Base-by-base conservation (phyloP, 1,140 invertebrate genomes). In the Ylistrum balloti region DNA sequence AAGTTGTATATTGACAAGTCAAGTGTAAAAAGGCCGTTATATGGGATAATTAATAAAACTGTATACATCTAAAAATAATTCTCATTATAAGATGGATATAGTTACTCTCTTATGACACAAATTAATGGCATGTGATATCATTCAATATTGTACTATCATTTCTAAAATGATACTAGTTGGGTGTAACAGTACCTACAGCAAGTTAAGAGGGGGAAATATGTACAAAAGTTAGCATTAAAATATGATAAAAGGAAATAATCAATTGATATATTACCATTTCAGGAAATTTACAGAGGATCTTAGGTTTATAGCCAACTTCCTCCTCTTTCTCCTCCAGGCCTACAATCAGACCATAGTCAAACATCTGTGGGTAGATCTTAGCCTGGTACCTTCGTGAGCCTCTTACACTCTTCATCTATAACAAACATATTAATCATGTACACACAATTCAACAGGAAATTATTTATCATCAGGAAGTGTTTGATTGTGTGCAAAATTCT, bases 331-430 rank as follows among this genome's bases (percentile, higher is more conserved):
- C 90, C 35, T 92, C 56, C 0, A 96, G 93, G 15, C 94, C 94
- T 2, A 96, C 95, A 41, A 96, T 93, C n/a, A 96, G 89, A 33
- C 94, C 95, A 92, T 95, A 95, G 85, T 96, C 95, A 93, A 96
- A 96, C 90, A 96, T 89, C 89, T 95, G 95, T 0, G 94, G 94
- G 88, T 96, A 96, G 33, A 94, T 93, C 56, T 91, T 94, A 13
- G 90, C 87, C 35, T 93, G 85, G 33, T 91, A 89, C 38, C 92
- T 90, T 7, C 92, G 91, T 20, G 91, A 41, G 33, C 91, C 92
- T 45, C 89, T 88, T n/a, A 93, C 88, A 91, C 91, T 93, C 33
- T 91, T 86, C 86, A 86, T 89, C 94, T 94, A 90, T 35, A 92
- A 91, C 85, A 86, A 20, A 88, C 41, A 91, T 5, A 15, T 17